These are phyloP conservation scores for Oxycera nigricornis DNA, from an alignment of 2,888 invertebrate species.

Conservation along the genomic window DNA sequence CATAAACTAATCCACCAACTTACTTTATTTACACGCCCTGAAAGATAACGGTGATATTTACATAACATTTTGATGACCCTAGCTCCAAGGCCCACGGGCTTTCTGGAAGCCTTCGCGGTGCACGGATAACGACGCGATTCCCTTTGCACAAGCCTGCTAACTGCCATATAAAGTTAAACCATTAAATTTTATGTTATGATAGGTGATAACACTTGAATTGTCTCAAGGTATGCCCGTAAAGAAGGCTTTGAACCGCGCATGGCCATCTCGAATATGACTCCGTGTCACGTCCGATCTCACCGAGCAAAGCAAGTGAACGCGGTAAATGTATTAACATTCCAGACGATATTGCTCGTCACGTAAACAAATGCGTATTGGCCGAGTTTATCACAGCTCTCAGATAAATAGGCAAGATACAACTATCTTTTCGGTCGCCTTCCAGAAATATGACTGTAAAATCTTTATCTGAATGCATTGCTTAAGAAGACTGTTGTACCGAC, in stretches of 20 bases:
- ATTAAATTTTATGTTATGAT: constrained; percentile 1
- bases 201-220: constrained; percentile 19
- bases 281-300: neutral
- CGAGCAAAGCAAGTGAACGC: neutral
- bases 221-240: constrained; percentile 31
- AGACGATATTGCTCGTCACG: constrained; percentile 13
- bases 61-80: neutral
- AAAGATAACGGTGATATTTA: neutral
- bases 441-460: constrained; percentile 2
- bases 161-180: neutral
- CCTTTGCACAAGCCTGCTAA: neutral
- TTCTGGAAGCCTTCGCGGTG: neutral
- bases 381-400: neutral
- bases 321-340: constrained; percentile 29
- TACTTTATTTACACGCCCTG: neutral
- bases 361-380: neutral
- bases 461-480: constrained; percentile 18
- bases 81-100: neutral
- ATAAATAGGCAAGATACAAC: too few relatives aligned
- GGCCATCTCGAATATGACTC: neutral
- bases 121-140: neutral
- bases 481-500: too few relatives aligned
- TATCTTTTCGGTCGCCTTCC: neutral
- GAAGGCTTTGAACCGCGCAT: constrained; percentile 13
- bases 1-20: neutral